Conservation (phyloP, 2,113 vertebrate genomes). For the Ursus arctos region DNA sequence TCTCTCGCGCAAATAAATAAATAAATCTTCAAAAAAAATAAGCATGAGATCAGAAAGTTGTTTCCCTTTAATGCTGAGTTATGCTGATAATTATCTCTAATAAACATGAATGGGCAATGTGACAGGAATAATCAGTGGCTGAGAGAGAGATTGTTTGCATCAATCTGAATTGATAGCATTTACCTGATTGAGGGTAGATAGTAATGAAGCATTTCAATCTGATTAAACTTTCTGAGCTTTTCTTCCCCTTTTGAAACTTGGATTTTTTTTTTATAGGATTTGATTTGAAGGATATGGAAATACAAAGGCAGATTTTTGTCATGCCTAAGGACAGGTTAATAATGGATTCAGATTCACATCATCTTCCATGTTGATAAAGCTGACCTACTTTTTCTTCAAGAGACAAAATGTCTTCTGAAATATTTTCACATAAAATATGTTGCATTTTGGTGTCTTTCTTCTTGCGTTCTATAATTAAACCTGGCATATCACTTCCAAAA, state of each 20-base stretch:
- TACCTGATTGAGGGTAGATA: background rate
- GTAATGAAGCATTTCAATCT: slow-evolving; percentile 49
- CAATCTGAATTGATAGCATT: background rate
- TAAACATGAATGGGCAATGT: slow-evolving; percentile 55
- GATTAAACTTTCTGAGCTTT: slow-evolving; percentile 71
- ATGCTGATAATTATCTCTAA: slow-evolving; percentile 16
- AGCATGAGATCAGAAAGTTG: background rate
- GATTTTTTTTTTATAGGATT: slow-evolving; percentile 57
- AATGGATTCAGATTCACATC: slow-evolving; percentile 74
- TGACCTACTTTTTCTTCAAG: slow-evolving; percentile 81
- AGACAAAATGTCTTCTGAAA: slow-evolving; percentile 80
- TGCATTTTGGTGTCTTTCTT: slow-evolving; percentile 72
- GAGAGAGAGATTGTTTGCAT: slow-evolving; percentile 5
- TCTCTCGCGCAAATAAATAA: background rate
- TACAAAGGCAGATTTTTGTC: slow-evolving; percentile 35
- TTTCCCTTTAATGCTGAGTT: slow-evolving; percentile 39
- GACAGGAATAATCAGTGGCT: background rate
- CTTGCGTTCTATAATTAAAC: slow-evolving; percentile 76
- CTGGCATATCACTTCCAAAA: slow-evolving; percentile 74
- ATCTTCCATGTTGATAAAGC: slow-evolving; percentile 76
- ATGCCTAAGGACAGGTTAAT: slow-evolving; percentile 81
- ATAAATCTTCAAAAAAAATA: background rate
- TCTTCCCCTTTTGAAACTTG: background rate
- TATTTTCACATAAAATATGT: slow-evolving; percentile 70
- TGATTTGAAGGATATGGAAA: slow-evolving; percentile 79